Base-by-base conservation (phyloP, 2,113 vertebrate species). In the Rissa tridactyla region DNA sequence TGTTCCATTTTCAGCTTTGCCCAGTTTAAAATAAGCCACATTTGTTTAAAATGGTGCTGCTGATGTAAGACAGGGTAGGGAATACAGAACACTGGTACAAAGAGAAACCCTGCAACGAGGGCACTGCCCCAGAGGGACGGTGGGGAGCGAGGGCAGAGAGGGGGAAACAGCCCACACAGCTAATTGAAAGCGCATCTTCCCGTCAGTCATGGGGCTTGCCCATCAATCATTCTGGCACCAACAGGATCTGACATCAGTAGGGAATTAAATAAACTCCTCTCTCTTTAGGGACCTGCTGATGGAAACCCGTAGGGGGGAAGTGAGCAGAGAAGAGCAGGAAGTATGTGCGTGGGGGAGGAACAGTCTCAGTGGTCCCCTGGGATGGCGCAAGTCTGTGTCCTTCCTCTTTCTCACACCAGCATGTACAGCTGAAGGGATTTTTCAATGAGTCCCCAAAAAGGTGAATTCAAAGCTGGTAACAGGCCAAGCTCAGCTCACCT, bases 141-240 rank as follows among this genome's bases (percentile, higher is more conserved):
- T n/a, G 51, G 49, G 65, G 40, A 91, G 49, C 0, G 1, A 66
- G 88, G 80, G 88, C 91, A 85, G 81, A 66, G 57, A 77, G 86
- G 51, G 58, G 62, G 65, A 88, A 93, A 51, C 10, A 54, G 92
- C 90, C 90, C 88, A 72, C 94, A 93, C 88, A 86, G 92, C 95
- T 94, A 97, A 97, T 96, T 95, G 96, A 96, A 97, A 96, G 91
- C 13, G 75, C 92, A 97, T 97, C 95, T 94, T 94, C 84, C 83
- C 0, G 85, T 96, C 96, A 95, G 66, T 97, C 96, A 95, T 25
- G 49, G 77, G 42, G 61, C 90, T 92, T 70, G 69, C 89, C 87
- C 93, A 97, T 98, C 98, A 95, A 94, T 98, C 97, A 97, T 96
- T 91, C 95, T 88, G 94, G 96, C 97, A 97, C 91, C 94, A 96